A percentile compares a stretch with the other conserved stretches of the same genome.
Conservation (phyloP, 2,797 vertebrate genomes). For the Sylvia borin region DNA sequence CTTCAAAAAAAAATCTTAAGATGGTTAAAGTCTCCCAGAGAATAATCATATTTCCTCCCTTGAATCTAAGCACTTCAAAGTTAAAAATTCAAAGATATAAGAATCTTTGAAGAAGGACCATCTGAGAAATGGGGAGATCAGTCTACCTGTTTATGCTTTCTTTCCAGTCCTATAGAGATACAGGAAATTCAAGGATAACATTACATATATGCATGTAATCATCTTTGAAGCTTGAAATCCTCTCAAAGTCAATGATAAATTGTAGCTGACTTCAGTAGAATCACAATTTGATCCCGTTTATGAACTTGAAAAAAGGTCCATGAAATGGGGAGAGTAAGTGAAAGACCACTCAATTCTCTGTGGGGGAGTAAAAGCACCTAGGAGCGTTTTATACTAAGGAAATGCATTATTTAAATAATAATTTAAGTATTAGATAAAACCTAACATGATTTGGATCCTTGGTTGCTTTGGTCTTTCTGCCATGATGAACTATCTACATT, state of each 20-base stretch:
- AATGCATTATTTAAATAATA: neutral
- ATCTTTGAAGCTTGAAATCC: neutral
- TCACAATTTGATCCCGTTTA: neutral
- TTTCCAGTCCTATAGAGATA: neutral
- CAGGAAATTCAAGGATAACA: neutral
- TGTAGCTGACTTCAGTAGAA: neutral
- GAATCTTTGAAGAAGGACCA: slow-evolving; percentile 11
- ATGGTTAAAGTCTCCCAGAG: neutral
- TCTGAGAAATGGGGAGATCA: neutral
- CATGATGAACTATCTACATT: neutral
- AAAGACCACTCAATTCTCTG: neutral
- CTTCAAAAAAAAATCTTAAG: neutral
- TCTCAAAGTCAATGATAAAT: neutral
- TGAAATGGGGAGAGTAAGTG: neutral
- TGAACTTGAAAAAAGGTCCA: neutral
- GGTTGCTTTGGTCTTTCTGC: neutral
- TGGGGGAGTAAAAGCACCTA: neutral
- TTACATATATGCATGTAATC: neutral
- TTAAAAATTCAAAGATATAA: slow-evolving; percentile 14
- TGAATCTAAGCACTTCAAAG: slow-evolving; percentile 42
- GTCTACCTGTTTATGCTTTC: neutral
- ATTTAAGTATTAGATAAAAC: neutral
- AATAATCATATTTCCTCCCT: slow-evolving; percentile 14
- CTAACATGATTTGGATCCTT: neutral
- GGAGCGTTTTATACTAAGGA: neutral